Evolutionary conservation across 1,140 invertebrate genomes (phyloP), one percentile per base, ranked within the genome.

Genomic region (Lucilia cuprina): DNA sequence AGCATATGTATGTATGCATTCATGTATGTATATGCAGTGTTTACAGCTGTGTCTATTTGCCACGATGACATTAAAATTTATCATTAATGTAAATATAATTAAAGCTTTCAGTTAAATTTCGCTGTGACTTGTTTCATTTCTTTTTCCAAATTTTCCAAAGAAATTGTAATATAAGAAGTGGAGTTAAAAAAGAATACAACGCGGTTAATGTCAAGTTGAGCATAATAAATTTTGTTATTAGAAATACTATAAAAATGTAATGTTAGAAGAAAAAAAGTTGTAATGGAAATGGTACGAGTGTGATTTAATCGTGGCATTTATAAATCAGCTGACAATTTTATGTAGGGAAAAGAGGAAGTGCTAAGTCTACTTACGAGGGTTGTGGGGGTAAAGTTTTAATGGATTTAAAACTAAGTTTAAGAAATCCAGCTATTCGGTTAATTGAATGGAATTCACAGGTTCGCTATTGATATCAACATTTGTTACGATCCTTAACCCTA

Each of bases 61-160:
- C 65, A 70, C 19, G 21, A 70, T 70, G 65, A 70, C n/a, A 21
- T 70, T 70, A 70, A 19, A 70, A 70, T 21, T 21, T 70, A 21
- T 70, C 65, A 60, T 17, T n/a, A 70, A 70, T 70, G 65, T 70
- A 70, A 70, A 70, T 70, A 70, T 70, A 70, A 70, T 70, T 70
- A 21, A 70, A 70, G 65, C 65, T 70, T 70, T 41, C 7, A 2
- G 41, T n/a, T 30, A 30, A 60, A 12, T 60, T n/a, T n/a, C 14
- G 55, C 5, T 60, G 14, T n/a, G 14, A 30, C 25, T 60, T 17
- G n/a, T 60, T 60, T 60, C 55, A 30, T 30, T 60, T 60, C 17
- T n/a, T 60, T 41, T 70, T 70, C 25, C 25, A 21, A 10, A 0
- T 19, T 70, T 70, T 70, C 8, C 5, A 70, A 10, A 70, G 65